These are phyloP conservation scores for Thunnus albacares DNA, from an alignment of 2,797 vertebrate species.

Conservation along the genomic window DNA sequence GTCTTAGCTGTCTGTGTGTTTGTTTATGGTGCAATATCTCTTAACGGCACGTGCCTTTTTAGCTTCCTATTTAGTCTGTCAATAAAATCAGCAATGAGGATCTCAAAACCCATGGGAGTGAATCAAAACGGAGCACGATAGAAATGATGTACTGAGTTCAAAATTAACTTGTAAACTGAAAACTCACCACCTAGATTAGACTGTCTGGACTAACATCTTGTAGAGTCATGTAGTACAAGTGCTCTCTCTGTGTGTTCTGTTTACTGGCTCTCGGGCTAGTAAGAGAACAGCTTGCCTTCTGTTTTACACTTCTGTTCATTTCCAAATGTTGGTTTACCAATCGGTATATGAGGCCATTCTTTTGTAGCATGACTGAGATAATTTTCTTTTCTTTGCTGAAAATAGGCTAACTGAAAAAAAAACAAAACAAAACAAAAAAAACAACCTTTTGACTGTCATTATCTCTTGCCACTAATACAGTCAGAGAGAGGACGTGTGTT, in stretches of 20 bases:
- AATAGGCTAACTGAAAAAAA: slow-evolving; percentile 76
- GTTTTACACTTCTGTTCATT: slow-evolving; percentile 84
- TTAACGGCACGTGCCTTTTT: slow-evolving; percentile 88
- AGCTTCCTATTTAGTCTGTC: slow-evolving; percentile 87
- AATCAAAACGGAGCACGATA: slow-evolving; percentile 83
- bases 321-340: slow-evolving; percentile 79
- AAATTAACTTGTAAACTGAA: slow-evolving; percentile 76
- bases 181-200: slow-evolving; percentile 78
- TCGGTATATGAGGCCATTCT: slow-evolving; percentile 80
- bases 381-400: slow-evolving; percentile 84
- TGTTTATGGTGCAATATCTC: slow-evolving; percentile 86
- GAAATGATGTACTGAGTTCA: slow-evolving; percentile 75
- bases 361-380: slow-evolving; percentile 88
- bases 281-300: slow-evolving; percentile 85
- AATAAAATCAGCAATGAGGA: slow-evolving; percentile 81
- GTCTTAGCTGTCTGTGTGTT: slow-evolving; percentile 83
- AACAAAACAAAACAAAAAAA: slow-evolving; percentile 44
- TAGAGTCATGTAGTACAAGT: slow-evolving; percentile 80
- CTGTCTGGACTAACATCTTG: slow-evolving; percentile 82
- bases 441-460: slow-evolving; percentile 84
- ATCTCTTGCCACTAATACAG: slow-evolving; percentile 87
- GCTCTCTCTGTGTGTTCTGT: slow-evolving; percentile 78
- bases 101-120: slow-evolving; percentile 82
- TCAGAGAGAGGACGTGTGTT: slow-evolving; percentile 86
- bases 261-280: slow-evolving; percentile 69